Base-by-base conservation (phyloP, 1,140 invertebrate species). In the Leucophenga varia region DNA sequence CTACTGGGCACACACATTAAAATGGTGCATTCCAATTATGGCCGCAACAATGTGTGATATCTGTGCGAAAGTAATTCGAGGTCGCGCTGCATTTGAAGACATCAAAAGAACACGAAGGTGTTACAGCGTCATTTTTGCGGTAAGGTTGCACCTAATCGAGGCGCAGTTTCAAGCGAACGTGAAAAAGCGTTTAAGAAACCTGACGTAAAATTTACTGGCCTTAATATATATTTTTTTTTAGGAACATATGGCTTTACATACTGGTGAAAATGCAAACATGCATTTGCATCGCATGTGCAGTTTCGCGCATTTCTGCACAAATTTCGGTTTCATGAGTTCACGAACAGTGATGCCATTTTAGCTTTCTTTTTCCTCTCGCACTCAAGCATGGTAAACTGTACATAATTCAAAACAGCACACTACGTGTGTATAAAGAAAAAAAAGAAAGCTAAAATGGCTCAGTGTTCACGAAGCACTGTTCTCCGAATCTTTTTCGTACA, bases 281-380 rank as follows among this genome's bases (percentile, higher is more conserved):
- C 72, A 74, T 31, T 63, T 69, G 2, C 72, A 74, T 43, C 61
- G 67, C 4, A 65, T 92, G 89, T 0, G 87, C 88, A 0, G 86
- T 82, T 43, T 83, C 82, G 58, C 87, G 83, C 77, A 90, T 86
- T 22, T 80, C 79, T 3, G 80, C 79, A 43, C 78, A 81, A 16
- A 84, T 82, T 74, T 81, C 82, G 20, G 70, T 74, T 70, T 83
- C 83, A n/a, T 79, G 76, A 0, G 86, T 88, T 13, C 86, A 47
- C 3, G 75, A 72, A n/a, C n/a, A n/a, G n/a, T n/a, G n/a, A n/a
- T n/a, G n/a, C n/a, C n/a, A n/a, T n/a, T n/a, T n/a, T n/a, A n/a
- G n/a, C n/a, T n/a, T n/a, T n/a, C n/a, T n/a, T n/a, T n/a, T n/a
- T n/a, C n/a, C n/a, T n/a, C n/a, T n/a, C n/a, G n/a, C n/a, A n/a